Conservation (phyloP, 2,113 vertebrate species). For the Probosciger aterrimus region DNA sequence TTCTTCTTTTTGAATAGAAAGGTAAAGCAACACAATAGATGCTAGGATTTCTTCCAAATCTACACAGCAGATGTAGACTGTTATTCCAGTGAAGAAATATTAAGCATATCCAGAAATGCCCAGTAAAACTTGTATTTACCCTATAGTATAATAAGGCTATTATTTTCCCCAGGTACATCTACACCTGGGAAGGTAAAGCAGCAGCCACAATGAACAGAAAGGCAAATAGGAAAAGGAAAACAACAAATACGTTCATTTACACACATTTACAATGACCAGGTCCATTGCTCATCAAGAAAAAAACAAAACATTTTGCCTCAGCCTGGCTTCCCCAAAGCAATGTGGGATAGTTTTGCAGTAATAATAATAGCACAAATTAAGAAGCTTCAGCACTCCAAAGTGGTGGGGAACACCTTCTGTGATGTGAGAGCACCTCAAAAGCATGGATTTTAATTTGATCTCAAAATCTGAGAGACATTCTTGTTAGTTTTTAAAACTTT, state of each 20-base stretch:
- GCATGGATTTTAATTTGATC: not conserved
- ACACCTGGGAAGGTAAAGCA: not conserved
- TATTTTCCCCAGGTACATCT: not conserved
- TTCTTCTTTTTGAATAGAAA: not conserved
- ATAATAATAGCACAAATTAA: not conserved
- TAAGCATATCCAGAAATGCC: not conserved
- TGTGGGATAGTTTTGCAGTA: not conserved
- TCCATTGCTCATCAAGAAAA: not conserved
- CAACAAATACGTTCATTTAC: not conserved
- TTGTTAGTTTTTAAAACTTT: not conserved
- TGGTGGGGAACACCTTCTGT: accelerated
- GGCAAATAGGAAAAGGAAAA: not conserved
- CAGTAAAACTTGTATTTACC: not conserved
- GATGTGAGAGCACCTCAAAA: not conserved
- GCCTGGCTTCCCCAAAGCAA: not conserved
- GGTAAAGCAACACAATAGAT: not conserved
- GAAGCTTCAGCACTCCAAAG: not conserved
- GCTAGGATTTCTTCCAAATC: not conserved
- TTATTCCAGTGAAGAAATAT: not conserved
- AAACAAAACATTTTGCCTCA: not conserved
- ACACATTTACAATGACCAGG: not conserved
- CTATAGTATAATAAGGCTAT: not conserved
- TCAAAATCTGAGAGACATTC: not conserved
- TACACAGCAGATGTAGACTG: not conserved
- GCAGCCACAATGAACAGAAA: not conserved